A percentile compares a stretch with the other conserved stretches of the same genome.
These are phyloP conservation scores for Tetramorium bicarinatum DNA, from an alignment of 2,888 invertebrate species.

Conservation along the genomic window DNA sequence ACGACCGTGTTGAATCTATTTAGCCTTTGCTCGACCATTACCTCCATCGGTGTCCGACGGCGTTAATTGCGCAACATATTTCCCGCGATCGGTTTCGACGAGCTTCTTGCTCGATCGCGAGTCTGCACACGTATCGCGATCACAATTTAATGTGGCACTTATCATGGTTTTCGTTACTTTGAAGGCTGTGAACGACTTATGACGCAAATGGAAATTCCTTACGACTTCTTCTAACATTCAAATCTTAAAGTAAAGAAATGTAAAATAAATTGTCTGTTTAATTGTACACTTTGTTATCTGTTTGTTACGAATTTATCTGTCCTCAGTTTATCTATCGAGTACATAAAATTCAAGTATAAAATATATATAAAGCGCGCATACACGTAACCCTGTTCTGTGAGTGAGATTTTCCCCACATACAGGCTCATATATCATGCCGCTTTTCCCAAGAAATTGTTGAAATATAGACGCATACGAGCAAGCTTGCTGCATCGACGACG, in stretches of 20 bases:
- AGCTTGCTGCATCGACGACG: background rate
- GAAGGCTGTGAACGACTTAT: background rate
- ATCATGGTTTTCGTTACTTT: background rate
- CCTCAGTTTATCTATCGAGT: background rate
- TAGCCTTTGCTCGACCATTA: constrained; percentile 36
- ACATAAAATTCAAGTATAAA: background rate
- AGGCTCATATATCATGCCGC: too few species aligned
- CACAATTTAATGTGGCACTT: background rate
- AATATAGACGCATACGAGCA: background rate
- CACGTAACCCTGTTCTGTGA: background rate
- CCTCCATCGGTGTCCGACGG: constrained; percentile 31
- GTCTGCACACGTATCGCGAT: constrained; percentile 46
- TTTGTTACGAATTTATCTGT: background rate
- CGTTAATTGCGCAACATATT: constrained; percentile 62
- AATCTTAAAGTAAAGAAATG: background rate
- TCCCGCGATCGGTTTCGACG: constrained; percentile 54
- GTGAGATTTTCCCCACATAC: background rate
- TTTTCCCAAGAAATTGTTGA: constrained; percentile 42
- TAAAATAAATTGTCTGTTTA: background rate
- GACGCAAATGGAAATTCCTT: constrained; percentile 5
- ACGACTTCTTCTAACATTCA: background rate
- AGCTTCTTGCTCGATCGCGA: constrained; percentile 55
- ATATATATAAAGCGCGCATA: too few species aligned
- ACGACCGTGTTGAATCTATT: constrained; percentile 6
- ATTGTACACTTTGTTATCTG: background rate